These are phyloP conservation scores for Arion vulgaris DNA, from an alignment of 1,140 invertebrate species.

Conservation along the genomic window DNA sequence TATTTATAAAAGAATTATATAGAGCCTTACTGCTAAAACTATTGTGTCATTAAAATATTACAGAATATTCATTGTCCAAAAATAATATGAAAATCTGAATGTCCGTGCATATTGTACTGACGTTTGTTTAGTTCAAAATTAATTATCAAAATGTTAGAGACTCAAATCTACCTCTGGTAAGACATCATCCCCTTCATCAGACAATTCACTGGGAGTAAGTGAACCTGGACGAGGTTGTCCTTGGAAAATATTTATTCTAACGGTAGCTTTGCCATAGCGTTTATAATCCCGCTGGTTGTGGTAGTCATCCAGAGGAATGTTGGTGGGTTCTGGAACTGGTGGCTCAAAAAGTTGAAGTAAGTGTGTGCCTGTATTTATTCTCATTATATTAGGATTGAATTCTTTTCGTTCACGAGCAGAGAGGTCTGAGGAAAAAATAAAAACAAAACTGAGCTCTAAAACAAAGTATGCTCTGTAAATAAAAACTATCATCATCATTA, in stretches of 20 bases:
- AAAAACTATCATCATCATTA: too few relatives aligned
- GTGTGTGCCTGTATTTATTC: conserved; percentile 66
- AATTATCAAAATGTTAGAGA: neutral
- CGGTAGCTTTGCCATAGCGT: conserved; percentile 62
- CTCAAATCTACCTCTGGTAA: conserved; percentile 60
- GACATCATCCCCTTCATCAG: conserved; percentile 67
- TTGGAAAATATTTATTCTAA: conserved; percentile 68
- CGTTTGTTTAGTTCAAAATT: neutral
- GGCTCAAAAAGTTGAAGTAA: conserved; percentile 64
- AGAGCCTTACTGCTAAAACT: too few relatives aligned
- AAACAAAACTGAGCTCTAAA: neutral
- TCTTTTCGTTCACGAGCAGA: conserved; percentile 53
- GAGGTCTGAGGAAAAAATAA: conserved; percentile 47
- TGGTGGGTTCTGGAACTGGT: conserved; percentile 61
- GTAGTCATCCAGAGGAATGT: conserved; percentile 56
- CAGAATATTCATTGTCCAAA: too few relatives aligned
- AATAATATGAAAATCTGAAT: too few relatives aligned
- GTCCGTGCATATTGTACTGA: too few relatives aligned
- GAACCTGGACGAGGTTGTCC: conserved; percentile 65
- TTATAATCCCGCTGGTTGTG: conserved; percentile 53
- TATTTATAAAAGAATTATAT: too few relatives aligned
- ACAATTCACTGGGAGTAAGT: conserved; percentile 67
- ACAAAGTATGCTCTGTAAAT: too few relatives aligned
- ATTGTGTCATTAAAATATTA: too few relatives aligned
- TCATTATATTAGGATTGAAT: conserved; percentile 58